Conservation (phyloP, 2,113 vertebrate species). For the Laticauda laticaudata region DNA sequence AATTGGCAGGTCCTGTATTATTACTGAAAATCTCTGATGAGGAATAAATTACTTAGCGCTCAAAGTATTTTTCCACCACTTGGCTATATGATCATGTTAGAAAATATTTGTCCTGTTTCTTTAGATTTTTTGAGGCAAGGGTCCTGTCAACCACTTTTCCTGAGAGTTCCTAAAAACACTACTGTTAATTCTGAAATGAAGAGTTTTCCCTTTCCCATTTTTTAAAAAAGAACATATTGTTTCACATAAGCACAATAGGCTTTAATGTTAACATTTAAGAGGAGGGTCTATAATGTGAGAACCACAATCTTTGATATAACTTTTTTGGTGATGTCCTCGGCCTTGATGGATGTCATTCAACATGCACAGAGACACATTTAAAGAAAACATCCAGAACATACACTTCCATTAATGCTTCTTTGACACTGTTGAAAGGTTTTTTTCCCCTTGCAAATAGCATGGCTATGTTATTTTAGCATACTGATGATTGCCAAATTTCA, state of each 20-base stretch:
- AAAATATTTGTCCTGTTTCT: background rate
- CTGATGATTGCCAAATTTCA: slow-evolving; percentile 10
- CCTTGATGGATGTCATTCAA: slow-evolving; percentile 22
- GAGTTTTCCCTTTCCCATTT: slow-evolving; percentile 19
- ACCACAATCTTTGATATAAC: slow-evolving; percentile 18
- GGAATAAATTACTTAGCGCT: too few relatives aligned
- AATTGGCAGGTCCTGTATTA: background rate
- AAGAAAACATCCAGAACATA: background rate
- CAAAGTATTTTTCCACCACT: background rate
- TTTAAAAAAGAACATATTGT: background rate
- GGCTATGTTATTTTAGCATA: slow-evolving; percentile 35
- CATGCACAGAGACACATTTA: background rate
- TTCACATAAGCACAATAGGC: background rate
- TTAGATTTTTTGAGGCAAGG: background rate
- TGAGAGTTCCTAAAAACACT: background rate
- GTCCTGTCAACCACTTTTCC: background rate
- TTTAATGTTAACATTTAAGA: slow-evolving; percentile 31
- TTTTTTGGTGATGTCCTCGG: slow-evolving; percentile 27
- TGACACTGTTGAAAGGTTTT: slow-evolving; percentile 15
- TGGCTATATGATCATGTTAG: background rate
- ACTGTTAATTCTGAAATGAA: background rate
- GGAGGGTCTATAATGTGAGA: background rate
- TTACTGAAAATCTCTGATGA: background rate
- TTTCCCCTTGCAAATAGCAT: background rate
- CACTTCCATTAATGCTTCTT: slow-evolving; percentile 1